These are phyloP conservation scores for Drosophila murphyi DNA, from an alignment of 1,140 invertebrate species.

Conservation along the genomic window DNA sequence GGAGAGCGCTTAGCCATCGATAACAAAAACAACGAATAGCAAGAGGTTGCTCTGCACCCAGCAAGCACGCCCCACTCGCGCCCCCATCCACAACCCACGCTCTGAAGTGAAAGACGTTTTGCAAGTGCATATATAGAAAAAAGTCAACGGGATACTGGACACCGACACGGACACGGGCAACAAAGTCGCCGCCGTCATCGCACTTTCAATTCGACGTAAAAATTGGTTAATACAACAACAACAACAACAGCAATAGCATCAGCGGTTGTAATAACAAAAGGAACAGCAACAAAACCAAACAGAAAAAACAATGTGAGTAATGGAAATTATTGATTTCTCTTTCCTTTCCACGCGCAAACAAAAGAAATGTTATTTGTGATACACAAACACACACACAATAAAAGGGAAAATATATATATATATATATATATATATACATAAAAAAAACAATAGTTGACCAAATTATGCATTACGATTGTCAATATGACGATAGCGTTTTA, in stretches of 20 bases:
- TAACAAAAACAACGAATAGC: constrained; percentile 77
- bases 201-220: constrained; percentile 35
- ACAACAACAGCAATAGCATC: constrained; percentile 27
- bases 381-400: constrained; percentile 3
- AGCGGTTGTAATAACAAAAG: constrained; percentile 22
- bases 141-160: constrained; percentile 40
- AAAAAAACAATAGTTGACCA: constrained; percentile 1
- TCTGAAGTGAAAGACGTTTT: constrained; percentile 56
- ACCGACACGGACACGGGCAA: constrained; percentile 30
- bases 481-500: not conserved
- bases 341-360: constrained; percentile 33
- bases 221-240: constrained; percentile 52
- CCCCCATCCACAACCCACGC: constrained; percentile 26
- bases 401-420: not conserved
- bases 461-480: not conserved
- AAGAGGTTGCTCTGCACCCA: constrained; percentile 69
- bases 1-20: constrained; percentile 49
- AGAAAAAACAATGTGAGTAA: constrained; percentile 72
- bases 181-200: constrained; percentile 41
- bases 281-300: constrained; percentile 39
- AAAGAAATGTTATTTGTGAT: constrained; percentile 13
- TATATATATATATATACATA: too few species aligned
- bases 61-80: constrained; percentile 26
- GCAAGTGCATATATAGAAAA: constrained; percentile 58
- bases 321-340: constrained; percentile 73